These are phyloP conservation scores for Synergus itoensis DNA, from an alignment of 2,888 invertebrate genomes.

Conservation along the genomic window DNA sequence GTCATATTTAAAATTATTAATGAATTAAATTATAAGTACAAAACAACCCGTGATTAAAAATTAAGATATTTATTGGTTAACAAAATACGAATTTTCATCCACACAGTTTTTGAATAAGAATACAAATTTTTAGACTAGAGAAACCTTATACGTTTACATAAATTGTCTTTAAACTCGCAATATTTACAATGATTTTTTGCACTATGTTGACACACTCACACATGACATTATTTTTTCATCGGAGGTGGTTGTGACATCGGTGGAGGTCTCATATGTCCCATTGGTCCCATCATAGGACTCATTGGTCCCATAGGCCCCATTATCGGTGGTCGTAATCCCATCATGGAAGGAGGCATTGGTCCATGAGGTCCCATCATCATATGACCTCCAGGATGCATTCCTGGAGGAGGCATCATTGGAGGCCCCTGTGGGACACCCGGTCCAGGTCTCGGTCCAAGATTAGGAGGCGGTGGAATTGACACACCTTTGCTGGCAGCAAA, in stretches of 20 bases:
- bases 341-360: constrained; percentile 85
- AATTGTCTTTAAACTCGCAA: neutral
- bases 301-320: constrained; percentile 89
- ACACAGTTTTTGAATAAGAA: neutral
- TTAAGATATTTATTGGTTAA: neutral
- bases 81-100: neutral
- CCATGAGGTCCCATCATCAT: constrained; percentile 81
- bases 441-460: constrained; percentile 77
- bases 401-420: constrained; percentile 79
- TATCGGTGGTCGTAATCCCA: constrained; percentile 89
- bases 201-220: neutral
- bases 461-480: constrained; percentile 89
- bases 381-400: constrained; percentile 79
- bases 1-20: neutral
- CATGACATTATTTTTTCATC: constrained; percentile 58
- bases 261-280: constrained; percentile 87
- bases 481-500: constrained; percentile 88
- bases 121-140: too few species aligned
- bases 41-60: neutral
- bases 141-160: too few species aligned
- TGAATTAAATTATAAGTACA: neutral
- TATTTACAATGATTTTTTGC: constrained; percentile 21
- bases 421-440: constrained; percentile 79
- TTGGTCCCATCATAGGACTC: constrained; percentile 84
- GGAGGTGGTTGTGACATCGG: constrained; percentile 85